phyloP scores from a whole-genome alignment of 2,797 vertebrate genomes.

The Pseudocheirus occidentalis region DNA sequence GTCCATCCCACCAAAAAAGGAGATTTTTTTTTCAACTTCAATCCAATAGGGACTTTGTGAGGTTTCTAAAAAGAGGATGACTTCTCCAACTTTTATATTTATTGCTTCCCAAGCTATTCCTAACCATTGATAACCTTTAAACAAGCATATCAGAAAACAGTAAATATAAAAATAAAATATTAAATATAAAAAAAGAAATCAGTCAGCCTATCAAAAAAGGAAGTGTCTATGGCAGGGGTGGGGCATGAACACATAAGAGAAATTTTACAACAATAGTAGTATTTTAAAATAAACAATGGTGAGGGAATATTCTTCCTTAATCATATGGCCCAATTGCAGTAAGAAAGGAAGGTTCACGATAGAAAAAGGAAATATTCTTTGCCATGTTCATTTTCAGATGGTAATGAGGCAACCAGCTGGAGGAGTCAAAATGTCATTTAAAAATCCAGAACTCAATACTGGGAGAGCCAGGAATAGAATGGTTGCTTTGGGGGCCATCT shows the following conservation, averaged over 20 bases:
- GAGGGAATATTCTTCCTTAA: neutral
- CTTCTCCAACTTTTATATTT: conserved; percentile 40
- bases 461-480: neutral
- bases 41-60: neutral
- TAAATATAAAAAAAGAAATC: neutral
- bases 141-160: neutral
- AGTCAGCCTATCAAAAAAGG: neutral
- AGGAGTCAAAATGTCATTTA: neutral
- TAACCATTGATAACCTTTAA: neutral
- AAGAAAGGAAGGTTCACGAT: neutral
- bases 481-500: neutral
- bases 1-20: conserved; percentile 3
- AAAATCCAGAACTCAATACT: neutral
- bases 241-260: neutral
- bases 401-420: neutral
- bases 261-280: neutral
- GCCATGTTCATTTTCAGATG: neutral
- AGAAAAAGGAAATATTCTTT: neutral
- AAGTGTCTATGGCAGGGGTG: neutral
- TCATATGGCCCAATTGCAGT: neutral
- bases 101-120: neutral
- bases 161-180: neutral
- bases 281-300: neutral
- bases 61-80: neutral
- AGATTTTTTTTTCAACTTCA: neutral